Base-by-base conservation (phyloP, 2,888 invertebrate genomes). In the Athalia cordata region DNA sequence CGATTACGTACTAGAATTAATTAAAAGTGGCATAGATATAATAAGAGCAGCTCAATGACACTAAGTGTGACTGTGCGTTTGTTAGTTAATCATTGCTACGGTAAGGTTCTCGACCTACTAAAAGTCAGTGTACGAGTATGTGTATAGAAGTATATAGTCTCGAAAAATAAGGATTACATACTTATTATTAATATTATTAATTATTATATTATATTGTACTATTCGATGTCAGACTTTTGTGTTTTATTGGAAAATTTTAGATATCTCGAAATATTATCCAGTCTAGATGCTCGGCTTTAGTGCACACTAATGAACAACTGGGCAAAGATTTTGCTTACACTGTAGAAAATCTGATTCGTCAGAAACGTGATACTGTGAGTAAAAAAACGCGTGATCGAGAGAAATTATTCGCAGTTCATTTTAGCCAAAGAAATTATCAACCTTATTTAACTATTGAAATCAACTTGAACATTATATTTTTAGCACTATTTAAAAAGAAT, bases 41-140 rank as follows among this genome's bases (percentile, higher is more conserved):
- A 86, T 86, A 86, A 87, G 85, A 86, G 86, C 86, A 86, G 87
- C 88, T 88, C 88, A 89, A 88, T 87, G 87, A 89, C 87, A 86
- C 85, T 85, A 87, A 87, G 86, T 84, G 82, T 86, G 86, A 86
- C 82, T 84, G 87, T 84, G 82, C 84, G 84, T 86, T 84, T 84
- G 84, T 86, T 83, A 83, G 83, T 75, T 75, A 84, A 80, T 81
- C 81, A 80, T 83, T 85, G 84, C 81, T 82, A 83, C 83, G 84
- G 83, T 85, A 84, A 85, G 83, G 81, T 85, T 81, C 84, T 84
- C 82, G 82, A 84, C 82, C 83, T 85, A 84, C 79, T 84, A 66
- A 80, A 84, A 83, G 83, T 86, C 86, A 83, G 82, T 86, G 86
- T 87, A 87, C 84, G 82, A 84, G 83, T 82, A 81, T 80, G 84